Conservation (phyloP, 2,888 invertebrate genomes). For the Drosophila anceps region DNA sequence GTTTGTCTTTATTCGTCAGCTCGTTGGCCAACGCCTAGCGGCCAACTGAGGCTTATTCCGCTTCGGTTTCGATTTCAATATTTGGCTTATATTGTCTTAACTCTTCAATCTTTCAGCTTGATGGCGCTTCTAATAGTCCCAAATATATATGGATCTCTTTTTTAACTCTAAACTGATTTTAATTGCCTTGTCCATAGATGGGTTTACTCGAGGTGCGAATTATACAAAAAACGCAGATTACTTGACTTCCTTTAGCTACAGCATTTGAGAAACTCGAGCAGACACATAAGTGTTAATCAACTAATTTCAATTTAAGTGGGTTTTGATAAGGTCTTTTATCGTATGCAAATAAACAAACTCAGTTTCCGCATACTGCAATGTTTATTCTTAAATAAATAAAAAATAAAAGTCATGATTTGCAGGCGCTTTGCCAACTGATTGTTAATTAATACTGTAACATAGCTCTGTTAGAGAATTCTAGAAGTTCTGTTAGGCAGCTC, state of each 20-base stretch:
- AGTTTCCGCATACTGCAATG: conserved; percentile 22
- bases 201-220: conserved; percentile 23
- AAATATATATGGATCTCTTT: conserved; percentile 56
- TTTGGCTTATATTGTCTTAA: conserved; percentile 32
- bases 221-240: conserved; percentile 4
- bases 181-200: conserved; percentile 28
- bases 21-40: conserved; percentile 21
- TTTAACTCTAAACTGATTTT: conserved; percentile 35
- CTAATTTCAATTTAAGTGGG: background rate
- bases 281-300: conserved; percentile 8
- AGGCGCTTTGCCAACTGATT: conserved; percentile 33
- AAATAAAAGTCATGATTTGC: conserved; percentile 11
- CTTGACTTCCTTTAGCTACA: background rate
- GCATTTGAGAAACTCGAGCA: background rate
- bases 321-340: background rate
- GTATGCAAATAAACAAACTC: background rate
- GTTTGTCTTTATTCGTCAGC: background rate
- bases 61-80: conserved; percentile 15
- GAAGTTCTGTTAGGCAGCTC: background rate
- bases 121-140: conserved; percentile 52
- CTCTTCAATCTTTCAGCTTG: conserved; percentile 29
- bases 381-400: conserved; percentile 7
- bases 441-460: conserved; percentile 6
- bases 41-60: conserved; percentile 15
- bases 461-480: background rate